Conservation (phyloP, 2,888 invertebrate species). For the Sylvicola cinctus region DNA sequence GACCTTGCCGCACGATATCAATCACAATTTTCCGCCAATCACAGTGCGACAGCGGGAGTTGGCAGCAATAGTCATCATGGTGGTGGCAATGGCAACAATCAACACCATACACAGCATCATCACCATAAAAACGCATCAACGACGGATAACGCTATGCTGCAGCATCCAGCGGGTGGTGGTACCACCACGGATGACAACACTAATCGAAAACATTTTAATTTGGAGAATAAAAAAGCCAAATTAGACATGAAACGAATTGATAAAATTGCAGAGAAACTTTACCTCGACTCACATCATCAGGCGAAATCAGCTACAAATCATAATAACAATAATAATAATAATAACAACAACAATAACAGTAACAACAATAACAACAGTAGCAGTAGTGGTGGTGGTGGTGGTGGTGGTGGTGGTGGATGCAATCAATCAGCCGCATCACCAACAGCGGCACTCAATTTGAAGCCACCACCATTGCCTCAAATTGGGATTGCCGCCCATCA, state of each 20-base stretch:
- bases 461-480: conserved; percentile 8
- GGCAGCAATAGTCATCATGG: not conserved
- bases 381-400: conserved; percentile 1
- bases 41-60: conserved; percentile 5
- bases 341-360: conserved; percentile 3
- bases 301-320: conserved; percentile 2
- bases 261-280: conserved; percentile 24
- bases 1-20: conserved; percentile 18
- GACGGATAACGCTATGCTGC: too few relatives aligned
- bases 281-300: conserved; percentile 8
- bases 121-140: too few relatives aligned
- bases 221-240: too few relatives aligned
- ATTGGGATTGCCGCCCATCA: not conserved
- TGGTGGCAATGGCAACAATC: not conserved
- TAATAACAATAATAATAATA: conserved; percentile 6
- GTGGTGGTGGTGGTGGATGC: conserved; percentile 4
- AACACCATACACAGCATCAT: not conserved
- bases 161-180: too few relatives aligned
- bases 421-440: conserved; percentile 6
- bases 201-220: too few relatives aligned
- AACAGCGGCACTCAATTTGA: conserved; percentile 8
- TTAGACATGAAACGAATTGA: conserved; percentile 23
- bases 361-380: conserved; percentile 5
- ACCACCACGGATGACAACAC: too few relatives aligned
- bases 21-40: conserved; percentile 18